Base-by-base conservation (phyloP, 2,888 invertebrate species). In the Drosophila flavopinicola region DNA sequence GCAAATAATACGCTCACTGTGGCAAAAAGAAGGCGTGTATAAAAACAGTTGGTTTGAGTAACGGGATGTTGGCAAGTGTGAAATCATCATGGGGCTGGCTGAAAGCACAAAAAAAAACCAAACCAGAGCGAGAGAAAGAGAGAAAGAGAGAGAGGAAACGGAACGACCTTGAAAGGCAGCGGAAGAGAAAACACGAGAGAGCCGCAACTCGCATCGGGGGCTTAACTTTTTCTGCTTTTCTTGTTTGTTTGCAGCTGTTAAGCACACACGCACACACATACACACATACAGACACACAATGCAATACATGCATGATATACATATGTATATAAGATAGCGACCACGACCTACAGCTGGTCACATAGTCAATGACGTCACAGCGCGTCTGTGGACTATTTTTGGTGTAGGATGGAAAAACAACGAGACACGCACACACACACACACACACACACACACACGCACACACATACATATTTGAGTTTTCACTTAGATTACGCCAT, bases 301-400 rank as follows among this genome's bases (percentile, higher is more conserved):
- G 39, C 4, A 13, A 23, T 11, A 29, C 13, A 27, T 17, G n/a
- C 15, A 7, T 15, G 24, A 9, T 27, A 6, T 10, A 1, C 9
- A 24, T 11, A n/a, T 27, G 6, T 29, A n/a, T 17, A 29, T 20
- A 29, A 38, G 39, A 51, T 23, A 42, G 23, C 69, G 11, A 84
- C 69, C 84, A 78, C 75, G 72, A 75, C 80, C 75, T 80, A 72
- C 82, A 82, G 73, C 66, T 76, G 63, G 66, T 58, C 60, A 47
- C 59, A 72, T 60, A 73, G 38, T 70, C 65, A 85, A 76, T 84
- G 87, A 84, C 83, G 83, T 87, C 83, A 87, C 83, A 82, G 71
- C 82, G 70, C 69, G 76, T 64, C 77, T 66, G 56, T 37, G 47
- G 11, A 52, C 54, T 52, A 45, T 48, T 61, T 67, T 57, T 61